These are phyloP conservation scores for Drosophila oshimai DNA, from an alignment of 1,140 invertebrate species.

Conservation along the genomic window DNA sequence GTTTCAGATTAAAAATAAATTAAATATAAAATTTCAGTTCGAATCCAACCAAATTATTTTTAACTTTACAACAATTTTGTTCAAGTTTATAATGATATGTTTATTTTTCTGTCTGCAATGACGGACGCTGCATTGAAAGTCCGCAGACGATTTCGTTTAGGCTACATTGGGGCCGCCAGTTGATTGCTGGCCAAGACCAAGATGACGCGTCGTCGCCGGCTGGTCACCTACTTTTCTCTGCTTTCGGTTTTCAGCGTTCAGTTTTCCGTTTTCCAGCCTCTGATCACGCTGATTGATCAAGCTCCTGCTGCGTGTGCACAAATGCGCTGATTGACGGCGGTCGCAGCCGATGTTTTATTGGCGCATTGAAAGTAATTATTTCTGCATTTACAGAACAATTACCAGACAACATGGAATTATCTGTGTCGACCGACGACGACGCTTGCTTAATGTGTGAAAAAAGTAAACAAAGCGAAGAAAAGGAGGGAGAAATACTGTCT, in stretches of 20 bases:
- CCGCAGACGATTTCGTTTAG: slow-evolving; percentile 73
- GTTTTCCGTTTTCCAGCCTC: slow-evolving; percentile 29
- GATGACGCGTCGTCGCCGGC: slow-evolving; percentile 27
- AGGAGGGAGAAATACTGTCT: slow-evolving; percentile 26
- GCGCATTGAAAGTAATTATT: slow-evolving; percentile 80
- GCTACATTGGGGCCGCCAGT: slow-evolving; percentile 42
- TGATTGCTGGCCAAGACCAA: slow-evolving; percentile 47
- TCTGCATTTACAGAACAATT: slow-evolving; percentile 81
- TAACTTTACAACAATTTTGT: background rate
- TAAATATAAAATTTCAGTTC: too few species aligned
- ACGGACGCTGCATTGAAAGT: slow-evolving; percentile 57
- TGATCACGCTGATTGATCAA: slow-evolving; percentile 74
- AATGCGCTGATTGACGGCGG: slow-evolving; percentile 69
- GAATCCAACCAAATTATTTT: too few species aligned
- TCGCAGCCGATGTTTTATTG: slow-evolving; percentile 58
- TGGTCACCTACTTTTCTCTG: slow-evolving; percentile 77
- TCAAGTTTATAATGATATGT: too few species aligned
- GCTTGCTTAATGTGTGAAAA: slow-evolving; percentile 75
- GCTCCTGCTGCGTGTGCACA: slow-evolving; percentile 68
- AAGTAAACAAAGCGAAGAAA: background rate
- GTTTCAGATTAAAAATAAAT: too few species aligned
- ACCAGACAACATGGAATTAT: slow-evolving; percentile 78
- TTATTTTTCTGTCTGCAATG: background rate
- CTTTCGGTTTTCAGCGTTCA: slow-evolving; percentile 61
- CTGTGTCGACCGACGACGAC: slow-evolving; percentile 73